Evolutionary conservation across 2,888 invertebrate species (phyloP).

Genomic region (Hyalella azteca): DNA sequence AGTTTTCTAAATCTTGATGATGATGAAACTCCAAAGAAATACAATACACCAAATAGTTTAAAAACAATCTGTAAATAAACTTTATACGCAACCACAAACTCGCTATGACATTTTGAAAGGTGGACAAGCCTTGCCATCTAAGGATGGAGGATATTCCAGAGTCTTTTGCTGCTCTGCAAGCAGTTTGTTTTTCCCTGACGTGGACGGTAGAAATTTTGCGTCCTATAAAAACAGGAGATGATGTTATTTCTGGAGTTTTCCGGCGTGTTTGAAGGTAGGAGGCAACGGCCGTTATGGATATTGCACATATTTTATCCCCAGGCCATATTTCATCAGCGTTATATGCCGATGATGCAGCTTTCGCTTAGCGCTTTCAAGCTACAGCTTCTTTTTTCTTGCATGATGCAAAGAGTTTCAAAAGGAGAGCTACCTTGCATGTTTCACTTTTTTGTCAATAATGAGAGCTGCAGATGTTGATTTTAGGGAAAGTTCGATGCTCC

Average conservation of each 20-base stretch:
- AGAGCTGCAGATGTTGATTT: too few species aligned
- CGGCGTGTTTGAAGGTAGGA: constrained; percentile 36
- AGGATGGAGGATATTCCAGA: neutral
- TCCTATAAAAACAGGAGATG: constrained; percentile 37
- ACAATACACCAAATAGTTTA: too few species aligned
- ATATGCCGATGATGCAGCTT: neutral
- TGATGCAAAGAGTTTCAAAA: too few species aligned
- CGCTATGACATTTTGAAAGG: neutral
- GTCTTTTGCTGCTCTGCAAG: constrained; percentile 21
- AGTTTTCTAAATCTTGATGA: too few species aligned
- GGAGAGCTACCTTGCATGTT: too few species aligned
- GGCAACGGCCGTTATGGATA: constrained; percentile 23
- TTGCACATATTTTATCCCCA: constrained; percentile 15
- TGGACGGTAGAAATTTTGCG: constrained; percentile 26
- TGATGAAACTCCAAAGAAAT: too few species aligned
- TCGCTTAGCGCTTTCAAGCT: too few species aligned
- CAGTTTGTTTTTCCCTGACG: constrained; percentile 24
- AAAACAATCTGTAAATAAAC: too few species aligned
- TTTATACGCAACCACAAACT: too few species aligned
- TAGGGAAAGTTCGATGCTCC: too few species aligned
- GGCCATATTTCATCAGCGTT: constrained; percentile 12
- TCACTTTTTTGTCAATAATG: too few species aligned
- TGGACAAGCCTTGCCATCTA: neutral
- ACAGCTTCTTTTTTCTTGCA: too few species aligned
- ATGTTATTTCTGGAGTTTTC: constrained; percentile 31